These are phyloP conservation scores for Lytechinus pictus DNA, from an alignment of 35 echinoderm and acorn worm genomes.

Conservation along the genomic window DNA sequence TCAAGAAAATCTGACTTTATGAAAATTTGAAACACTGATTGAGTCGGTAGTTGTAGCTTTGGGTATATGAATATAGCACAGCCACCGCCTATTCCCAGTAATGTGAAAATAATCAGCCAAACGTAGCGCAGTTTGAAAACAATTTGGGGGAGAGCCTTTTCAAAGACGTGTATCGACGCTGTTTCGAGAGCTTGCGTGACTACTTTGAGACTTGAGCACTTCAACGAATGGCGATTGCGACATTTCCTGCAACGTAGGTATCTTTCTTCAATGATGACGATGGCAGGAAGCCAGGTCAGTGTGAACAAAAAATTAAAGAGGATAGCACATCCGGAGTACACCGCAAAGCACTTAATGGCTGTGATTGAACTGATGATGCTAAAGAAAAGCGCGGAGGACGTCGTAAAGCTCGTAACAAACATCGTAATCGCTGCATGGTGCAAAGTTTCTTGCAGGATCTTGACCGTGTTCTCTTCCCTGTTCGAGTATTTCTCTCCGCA, in stretches of 20 bases:
- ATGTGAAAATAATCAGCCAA: constrained; percentile 59
- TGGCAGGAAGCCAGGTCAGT: constrained; percentile 61
- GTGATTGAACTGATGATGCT: constrained; percentile 64
- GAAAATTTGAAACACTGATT: constrained; percentile 80
- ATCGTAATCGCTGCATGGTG: constrained; percentile 61
- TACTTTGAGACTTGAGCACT: not conserved
- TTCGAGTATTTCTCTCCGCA: not conserved
- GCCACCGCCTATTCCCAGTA: constrained; percentile 67
- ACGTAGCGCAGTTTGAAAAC: constrained; percentile 77
- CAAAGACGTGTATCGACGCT: constrained; percentile 49
- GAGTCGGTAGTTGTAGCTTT: constrained; percentile 59
- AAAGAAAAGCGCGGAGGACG: constrained; percentile 58
- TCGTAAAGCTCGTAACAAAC: constrained; percentile 77
- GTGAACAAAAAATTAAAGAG: constrained; percentile 64
- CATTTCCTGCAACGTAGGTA: not conserved
- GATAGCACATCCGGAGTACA: constrained; percentile 59
- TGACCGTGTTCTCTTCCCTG: not conserved
- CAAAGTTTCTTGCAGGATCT: constrained; percentile 49
- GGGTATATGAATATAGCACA: constrained; percentile 64
- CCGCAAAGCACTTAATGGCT: constrained; percentile 53
- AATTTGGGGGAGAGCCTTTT: constrained; percentile 56
- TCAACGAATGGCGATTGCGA: too few relatives aligned
- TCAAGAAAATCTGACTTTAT: constrained; percentile 67
- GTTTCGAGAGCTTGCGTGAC: not conserved
- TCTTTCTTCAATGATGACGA: constrained; percentile 58